Evolutionary conservation across 1,140 invertebrate genomes (phyloP).

Genomic region (Drosophila ironensis): DNA sequence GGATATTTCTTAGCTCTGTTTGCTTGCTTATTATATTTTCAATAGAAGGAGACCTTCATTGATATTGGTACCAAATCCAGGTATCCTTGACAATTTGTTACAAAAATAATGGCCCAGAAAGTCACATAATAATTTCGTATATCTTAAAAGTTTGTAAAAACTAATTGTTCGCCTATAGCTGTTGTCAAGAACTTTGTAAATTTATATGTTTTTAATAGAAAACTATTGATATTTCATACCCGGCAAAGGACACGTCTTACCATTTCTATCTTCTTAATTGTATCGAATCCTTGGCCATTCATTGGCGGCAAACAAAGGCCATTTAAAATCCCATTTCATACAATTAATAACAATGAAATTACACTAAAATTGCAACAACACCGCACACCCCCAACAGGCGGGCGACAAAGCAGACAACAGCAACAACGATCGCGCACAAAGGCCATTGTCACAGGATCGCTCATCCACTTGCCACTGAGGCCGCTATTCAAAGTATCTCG

Average conservation of each 20-base stretch:
- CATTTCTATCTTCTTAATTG: neutral
- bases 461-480: slow-evolving; percentile 44
- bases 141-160: too few species aligned
- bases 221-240: neutral
- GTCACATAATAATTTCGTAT: too few species aligned
- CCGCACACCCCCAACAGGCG: slow-evolving; percentile 43
- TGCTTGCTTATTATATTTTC: neutral
- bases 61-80: neutral
- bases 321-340: slow-evolving; percentile 65
- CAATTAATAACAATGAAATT: slow-evolving; percentile 77
- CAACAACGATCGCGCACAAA: slow-evolving; percentile 12
- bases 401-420: slow-evolving; percentile 27
- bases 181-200: neutral
- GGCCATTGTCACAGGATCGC: slow-evolving; percentile 41
- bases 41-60: neutral
- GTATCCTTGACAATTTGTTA: neutral
- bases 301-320: slow-evolving; percentile 22
- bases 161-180: neutral
- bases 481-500: slow-evolving; percentile 71
- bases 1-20: neutral
- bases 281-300: slow-evolving; percentile 20
- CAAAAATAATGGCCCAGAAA: too few species aligned
- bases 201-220: slow-evolving; percentile 14
- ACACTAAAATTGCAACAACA: slow-evolving; percentile 75
- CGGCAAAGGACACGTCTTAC: slow-evolving; percentile 8